These are phyloP conservation scores for Microtus oregoni DNA, from an alignment of 2,113 vertebrate species.

Conservation along the genomic window DNA sequence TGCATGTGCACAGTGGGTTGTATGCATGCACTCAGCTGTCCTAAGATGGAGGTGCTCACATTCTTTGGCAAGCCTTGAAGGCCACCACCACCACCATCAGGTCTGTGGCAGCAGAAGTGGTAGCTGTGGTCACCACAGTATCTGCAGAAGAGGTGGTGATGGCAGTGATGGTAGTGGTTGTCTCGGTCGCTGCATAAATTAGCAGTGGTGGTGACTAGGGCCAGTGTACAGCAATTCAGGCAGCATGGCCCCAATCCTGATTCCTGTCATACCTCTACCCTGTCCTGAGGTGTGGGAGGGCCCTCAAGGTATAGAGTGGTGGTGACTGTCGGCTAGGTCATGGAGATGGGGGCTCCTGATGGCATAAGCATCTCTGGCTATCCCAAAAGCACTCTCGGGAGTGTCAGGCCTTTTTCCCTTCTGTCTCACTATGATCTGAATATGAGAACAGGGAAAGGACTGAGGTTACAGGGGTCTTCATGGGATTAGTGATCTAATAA, in stretches of 20 bases:
- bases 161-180: background rate
- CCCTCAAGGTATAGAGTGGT: too few species aligned
- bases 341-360: too few species aligned
- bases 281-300: background rate
- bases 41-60: background rate
- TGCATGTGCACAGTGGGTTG: background rate
- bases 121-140: too few species aligned
- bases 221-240: background rate
- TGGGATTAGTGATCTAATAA: rapidly evolving
- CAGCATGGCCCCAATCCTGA: too few species aligned
- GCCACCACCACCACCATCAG: background rate
- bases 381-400: background rate
- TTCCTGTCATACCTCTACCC: background rate
- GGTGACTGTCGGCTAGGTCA: background rate
- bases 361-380: background rate
- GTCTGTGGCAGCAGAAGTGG: background rate
- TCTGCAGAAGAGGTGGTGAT: background rate
- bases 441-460: rapidly evolving
- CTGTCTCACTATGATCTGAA: background rate
- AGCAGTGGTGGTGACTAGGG: background rate
- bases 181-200: background rate
- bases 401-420: background rate
- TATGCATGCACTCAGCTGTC: background rate
- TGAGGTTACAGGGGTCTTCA: too few species aligned
- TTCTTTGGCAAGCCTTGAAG: background rate